Evolutionary conservation across 2,797 vertebrate species (phyloP), one percentile per base, ranked within the genome.

Genomic region (Urosaurus nigricauda): DNA sequence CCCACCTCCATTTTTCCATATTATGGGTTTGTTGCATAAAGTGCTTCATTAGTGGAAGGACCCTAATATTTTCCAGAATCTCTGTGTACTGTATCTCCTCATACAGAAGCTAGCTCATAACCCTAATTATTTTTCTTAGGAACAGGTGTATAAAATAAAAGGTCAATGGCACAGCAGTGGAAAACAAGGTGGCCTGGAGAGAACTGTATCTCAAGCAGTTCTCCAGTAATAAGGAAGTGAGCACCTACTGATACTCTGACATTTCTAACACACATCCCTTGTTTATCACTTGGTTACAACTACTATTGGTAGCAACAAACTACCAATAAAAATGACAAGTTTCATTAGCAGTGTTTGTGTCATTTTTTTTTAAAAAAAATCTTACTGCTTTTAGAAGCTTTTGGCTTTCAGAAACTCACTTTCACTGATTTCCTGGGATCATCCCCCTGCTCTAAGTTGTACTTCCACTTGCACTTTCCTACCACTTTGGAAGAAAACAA

Each of bases 61-160:
- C n/a, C 40, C 21, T 47, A 51, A 77, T 77, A 63, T 53, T 84
- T 83, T 79, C 47, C 51, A 53, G 37, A 26, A 37, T 35, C 12
- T 79, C 9, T 11, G 32, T 68, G 32, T 68, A 32, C 26, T 68
- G 12, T 21, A 60, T 60, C 58, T 60, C 9, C 1, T 13, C 40
- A 17, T 63, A 53, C 58, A 86, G 56, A 68, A 86, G 17, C 37
- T 85, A 65, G n/a, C 43, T 47, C 68, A 75, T 85, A 81, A 51
- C n/a, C 56, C 79, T 86, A 75, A 86, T 75, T 5, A 37, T 40
- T 80, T 82, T 40, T 89, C 71, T 86, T 84, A 86, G n/a, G 16
- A 86, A 58, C 24, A 85, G n/a, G 78, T 86, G 43, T 70, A 60
- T 74, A 68, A 86, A 86, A 65, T 75, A n/a, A 89, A 89, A 89